Evolutionary conservation across 1,140 invertebrate genomes (phyloP), one percentile per base, ranked within the genome.

Genomic region (Lethrus apterus): DNA sequence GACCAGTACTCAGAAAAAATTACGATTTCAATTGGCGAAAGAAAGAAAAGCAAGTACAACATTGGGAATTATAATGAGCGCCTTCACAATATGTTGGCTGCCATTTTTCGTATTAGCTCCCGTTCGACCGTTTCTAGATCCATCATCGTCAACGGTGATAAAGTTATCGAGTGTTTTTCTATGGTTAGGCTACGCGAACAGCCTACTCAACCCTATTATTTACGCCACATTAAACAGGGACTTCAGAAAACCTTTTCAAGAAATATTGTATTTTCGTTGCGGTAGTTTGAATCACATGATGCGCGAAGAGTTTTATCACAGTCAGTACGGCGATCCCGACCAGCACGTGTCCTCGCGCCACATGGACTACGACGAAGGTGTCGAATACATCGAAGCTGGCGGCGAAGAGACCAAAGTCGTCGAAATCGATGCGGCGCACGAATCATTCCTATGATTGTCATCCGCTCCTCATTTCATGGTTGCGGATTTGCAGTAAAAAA

Each of bases 41-140:
- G 91, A 94, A 60, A 77, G 90, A 32, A 96, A 97, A 66, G 93
- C 93, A 2, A 93, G 91, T 38, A 92, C 93, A 13, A 98, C 94
- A 0, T 75, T 98, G 44, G 93, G 93, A 9, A 96, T 99, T 43
- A 96, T 99, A 38, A 93, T 94, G 89, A 93, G 89, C 47, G 91
- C 93, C 1, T 98, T 99, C 61, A 89, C 86, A 10, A 72, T 96
- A 43, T 98, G 94, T 65, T 99, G 94, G 95, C 70, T 98, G 21
- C 95, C 95, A 1, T 99, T 96, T 67, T 97, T 98, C 68, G 86
- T 96, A 4, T 73, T 94, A 21, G 91, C 93, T 1, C 68, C 95
- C 7, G 78, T 95, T 20, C 75, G 81, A 59, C 89, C 81, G n/a
- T 93, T 93, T 60, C 70, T 87, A 2, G 43, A 84, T 84, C 47